phyloP scores from a whole-genome alignment of 2,888 invertebrate species.

The Cephus runcator region DNA sequence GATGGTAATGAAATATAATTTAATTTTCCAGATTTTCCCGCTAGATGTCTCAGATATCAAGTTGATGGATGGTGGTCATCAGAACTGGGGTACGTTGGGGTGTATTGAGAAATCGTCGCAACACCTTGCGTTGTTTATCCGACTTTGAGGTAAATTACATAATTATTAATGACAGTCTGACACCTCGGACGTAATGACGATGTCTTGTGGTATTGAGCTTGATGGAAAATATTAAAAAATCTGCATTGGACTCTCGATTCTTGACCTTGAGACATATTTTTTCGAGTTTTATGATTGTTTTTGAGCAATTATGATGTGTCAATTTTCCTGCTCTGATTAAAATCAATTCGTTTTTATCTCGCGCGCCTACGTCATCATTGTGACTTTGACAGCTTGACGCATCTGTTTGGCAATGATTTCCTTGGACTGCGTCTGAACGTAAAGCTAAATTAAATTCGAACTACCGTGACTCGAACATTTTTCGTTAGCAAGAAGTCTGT shows the following conservation, averaged over 20 bases:
- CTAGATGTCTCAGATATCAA: constrained; percentile 21
- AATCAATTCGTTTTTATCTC: constrained; percentile 22
- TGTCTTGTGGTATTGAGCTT: background rate
- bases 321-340: constrained; percentile 30
- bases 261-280: constrained; percentile 44
- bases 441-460: background rate
- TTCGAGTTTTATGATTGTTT: constrained; percentile 39
- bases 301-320: constrained; percentile 45
- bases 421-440: background rate
- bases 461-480: background rate
- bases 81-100: constrained; percentile 22
- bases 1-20: background rate
- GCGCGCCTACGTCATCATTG: background rate
- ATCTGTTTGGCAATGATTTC: background rate
- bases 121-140: constrained; percentile 41
- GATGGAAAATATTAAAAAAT: background rate
- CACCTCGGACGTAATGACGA: background rate
- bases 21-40: constrained; percentile 11
- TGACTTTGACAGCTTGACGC: constrained; percentile 12
- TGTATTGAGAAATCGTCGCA: constrained; percentile 25
- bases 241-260: constrained; percentile 5
- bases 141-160: constrained; percentile 38
- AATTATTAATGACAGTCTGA: constrained; percentile 14
- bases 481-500: background rate
- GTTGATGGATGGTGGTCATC: constrained; percentile 21